These are phyloP conservation scores for Clistopyga incitator DNA, from an alignment of 2,888 invertebrate genomes.

Conservation along the genomic window DNA sequence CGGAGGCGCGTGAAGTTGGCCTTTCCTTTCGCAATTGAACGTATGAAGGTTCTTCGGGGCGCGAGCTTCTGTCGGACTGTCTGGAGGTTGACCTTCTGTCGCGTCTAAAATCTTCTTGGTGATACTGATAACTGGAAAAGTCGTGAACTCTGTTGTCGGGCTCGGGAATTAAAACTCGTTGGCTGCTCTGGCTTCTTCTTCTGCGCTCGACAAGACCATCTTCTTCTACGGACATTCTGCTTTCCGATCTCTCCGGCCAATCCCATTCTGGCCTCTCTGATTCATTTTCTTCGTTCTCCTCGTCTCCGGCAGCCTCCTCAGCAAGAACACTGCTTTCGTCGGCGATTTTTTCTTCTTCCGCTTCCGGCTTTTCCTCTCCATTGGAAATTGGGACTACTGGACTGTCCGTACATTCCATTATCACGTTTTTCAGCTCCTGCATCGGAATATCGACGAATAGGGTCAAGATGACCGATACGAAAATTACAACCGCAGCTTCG, in stretches of 20 bases:
- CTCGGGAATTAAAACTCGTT: slow-evolving; percentile 67
- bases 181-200: slow-evolving; percentile 69
- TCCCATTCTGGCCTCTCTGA: slow-evolving; percentile 51
- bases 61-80: slow-evolving; percentile 48
- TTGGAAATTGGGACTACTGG: slow-evolving; percentile 25
- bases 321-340: slow-evolving; percentile 1
- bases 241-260: slow-evolving; percentile 35
- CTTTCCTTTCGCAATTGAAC: slow-evolving; percentile 60
- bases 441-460: slow-evolving; percentile 89
- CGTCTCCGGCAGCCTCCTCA: slow-evolving; percentile 42
- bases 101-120: slow-evolving; percentile 66
- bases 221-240: slow-evolving; percentile 67
- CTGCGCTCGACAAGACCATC: slow-evolving; percentile 60
- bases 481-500: slow-evolving; percentile 86
- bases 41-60: slow-evolving; percentile 52
- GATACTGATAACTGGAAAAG: slow-evolving; percentile 55
- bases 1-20: slow-evolving; percentile 54
- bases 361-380: slow-evolving; percentile 21
- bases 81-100: slow-evolving; percentile 71
- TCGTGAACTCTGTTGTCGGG: slow-evolving; percentile 56
- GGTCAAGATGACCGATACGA: slow-evolving; percentile 86
- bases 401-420: slow-evolving; percentile 80
- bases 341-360: not conserved
- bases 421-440: slow-evolving; percentile 85
- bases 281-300: slow-evolving; percentile 42